Base-by-base conservation (phyloP, 2,888 invertebrate genomes). In the Podotricha telesiphe region DNA sequence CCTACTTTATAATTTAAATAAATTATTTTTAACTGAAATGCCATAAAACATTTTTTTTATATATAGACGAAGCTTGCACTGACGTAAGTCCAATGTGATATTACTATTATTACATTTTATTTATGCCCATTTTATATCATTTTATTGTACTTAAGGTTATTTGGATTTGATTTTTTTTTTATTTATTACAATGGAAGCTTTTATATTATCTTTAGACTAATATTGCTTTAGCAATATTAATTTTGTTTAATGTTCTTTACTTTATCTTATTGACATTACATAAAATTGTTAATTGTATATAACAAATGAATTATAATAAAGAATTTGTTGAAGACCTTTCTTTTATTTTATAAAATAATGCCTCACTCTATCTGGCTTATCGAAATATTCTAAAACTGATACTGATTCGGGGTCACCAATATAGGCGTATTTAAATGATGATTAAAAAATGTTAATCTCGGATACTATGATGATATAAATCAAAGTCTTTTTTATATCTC, bases 291-390 rank as follows among this genome's bases (percentile, higher is more conserved):
- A 28, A n/a, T 56, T 65, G 61, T 63, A 65, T 47, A 19, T 64
- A 65, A 56, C 20, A 42, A 42, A 2, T 65, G 11, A 56, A 71
- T 50, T 64, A 19, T 20, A 73, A 68, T 73, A 73, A 71, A 71
- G 28, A 42, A 71, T 82, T 68, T 58, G 68, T 71, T 71, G 65
- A 50, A 68, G 51, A 51, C 17, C 34, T 37, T 61, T 8, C 17
- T 59, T 15, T 83, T 82, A 79, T 77, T 77, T 76, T 56, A 68
- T 50, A 34, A 17, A 17, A n/a, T 47, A 47, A 37, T 10, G 8
- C 10, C 7, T 37, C 37, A 10, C 37, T 37, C 6, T 6, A 4
- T 8, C 37, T 37, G 7, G 3, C 1, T 37, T n/a, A n/a, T n/a
- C n/a, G n/a, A 37, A 37, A 2, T 28, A 4, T 37, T 37, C 37